These are phyloP conservation scores for Aelia acuminata DNA, from an alignment of 2,888 invertebrate species.

Conservation along the genomic window DNA sequence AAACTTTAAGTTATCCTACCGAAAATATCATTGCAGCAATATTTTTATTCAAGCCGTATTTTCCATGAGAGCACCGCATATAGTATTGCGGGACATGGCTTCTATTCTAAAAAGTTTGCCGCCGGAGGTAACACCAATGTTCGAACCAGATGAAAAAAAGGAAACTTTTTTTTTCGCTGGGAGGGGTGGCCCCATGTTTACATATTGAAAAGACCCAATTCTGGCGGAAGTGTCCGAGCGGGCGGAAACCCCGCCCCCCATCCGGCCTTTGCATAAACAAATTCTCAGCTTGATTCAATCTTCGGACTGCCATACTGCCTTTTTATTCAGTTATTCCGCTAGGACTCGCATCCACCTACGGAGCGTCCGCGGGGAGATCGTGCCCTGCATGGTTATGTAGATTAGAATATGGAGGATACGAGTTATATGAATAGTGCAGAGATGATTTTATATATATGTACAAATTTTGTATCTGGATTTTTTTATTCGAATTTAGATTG, in stretches of 20 bases:
- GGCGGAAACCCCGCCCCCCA: conserved; percentile 51
- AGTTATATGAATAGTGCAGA: neutral
- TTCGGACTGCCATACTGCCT: conserved; percentile 54
- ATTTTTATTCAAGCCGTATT: neutral
- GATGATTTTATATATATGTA: no score
- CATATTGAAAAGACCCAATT: conserved; percentile 59
- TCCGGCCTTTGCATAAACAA: conserved; percentile 64
- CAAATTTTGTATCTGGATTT: no score
- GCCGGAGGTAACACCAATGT: conserved; percentile 16
- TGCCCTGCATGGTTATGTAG: conserved; percentile 13
- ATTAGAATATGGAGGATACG: neutral
- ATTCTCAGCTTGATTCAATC: conserved; percentile 64
- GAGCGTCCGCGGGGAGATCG: conserved; percentile 15
- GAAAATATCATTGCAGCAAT: neutral
- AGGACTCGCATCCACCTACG: conserved; percentile 27
- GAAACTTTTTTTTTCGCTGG: neutral
- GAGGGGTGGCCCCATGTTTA: conserved; percentile 51
- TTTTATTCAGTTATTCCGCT: conserved; percentile 56
- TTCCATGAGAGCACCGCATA: neutral
- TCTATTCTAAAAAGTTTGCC: conserved; percentile 18
- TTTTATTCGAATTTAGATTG: no score
- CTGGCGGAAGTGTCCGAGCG: conserved; percentile 59
- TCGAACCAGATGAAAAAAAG: conserved; percentile 35
- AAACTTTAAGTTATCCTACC: no score
- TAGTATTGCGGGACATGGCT: neutral